These are phyloP conservation scores for Sphaerophoria rueppellii DNA, from an alignment of 2,888 invertebrate genomes.

Conservation along the genomic window DNA sequence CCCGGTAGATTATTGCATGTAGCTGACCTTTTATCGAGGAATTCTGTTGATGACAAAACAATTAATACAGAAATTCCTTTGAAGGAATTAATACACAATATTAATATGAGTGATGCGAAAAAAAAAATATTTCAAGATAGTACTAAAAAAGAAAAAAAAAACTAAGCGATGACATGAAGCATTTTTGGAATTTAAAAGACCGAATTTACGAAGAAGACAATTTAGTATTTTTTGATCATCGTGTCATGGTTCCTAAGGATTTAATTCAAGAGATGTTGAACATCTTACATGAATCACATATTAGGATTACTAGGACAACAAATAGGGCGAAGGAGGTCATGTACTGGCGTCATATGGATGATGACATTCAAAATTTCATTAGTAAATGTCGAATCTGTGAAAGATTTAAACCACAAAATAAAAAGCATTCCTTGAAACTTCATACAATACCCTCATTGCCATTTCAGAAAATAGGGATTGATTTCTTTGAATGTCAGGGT, in stretches of 20 bases:
- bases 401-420: constrained; percentile 28
- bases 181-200: constrained; percentile 19
- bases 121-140: neutral
- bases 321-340: constrained; percentile 31
- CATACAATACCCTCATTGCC: constrained; percentile 9
- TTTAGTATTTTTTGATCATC: neutral
- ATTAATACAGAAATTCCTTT: neutral
- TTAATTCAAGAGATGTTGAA: constrained; percentile 12
- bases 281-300: constrained; percentile 36
- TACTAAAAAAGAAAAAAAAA: neutral
- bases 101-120: constrained; percentile 3
- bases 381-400: constrained; percentile 29
- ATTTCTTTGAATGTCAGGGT: constrained; percentile 32
- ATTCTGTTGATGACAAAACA: neutral
- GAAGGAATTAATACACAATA: neutral
- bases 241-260: neutral
- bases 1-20: constrained; percentile 71
- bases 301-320: constrained; percentile 46
- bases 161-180: neutral
- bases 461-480: constrained; percentile 37
- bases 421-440: constrained; percentile 27
- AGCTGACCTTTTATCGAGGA: constrained; percentile 64
- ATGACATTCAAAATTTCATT: constrained; percentile 33
- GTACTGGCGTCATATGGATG: constrained; percentile 19
- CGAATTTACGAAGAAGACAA: constrained; percentile 8